phyloP scores from a whole-genome alignment of 2,113 vertebrate genomes.

The Malurus cyaneus region DNA sequence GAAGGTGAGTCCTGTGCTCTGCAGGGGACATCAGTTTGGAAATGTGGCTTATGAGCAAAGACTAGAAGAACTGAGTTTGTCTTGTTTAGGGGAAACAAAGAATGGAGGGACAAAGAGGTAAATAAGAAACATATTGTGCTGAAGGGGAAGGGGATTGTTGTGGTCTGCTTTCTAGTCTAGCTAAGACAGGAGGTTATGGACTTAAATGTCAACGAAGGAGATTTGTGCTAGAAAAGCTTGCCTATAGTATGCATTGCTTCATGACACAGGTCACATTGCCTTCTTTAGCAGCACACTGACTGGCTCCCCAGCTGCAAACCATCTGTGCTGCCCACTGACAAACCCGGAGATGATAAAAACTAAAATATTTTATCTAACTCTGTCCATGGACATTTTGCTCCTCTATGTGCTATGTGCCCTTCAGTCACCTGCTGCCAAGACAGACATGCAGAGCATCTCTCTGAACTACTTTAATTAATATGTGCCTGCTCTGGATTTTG shows the following conservation, averaged over 20 bases:
- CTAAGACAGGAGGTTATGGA: neutral
- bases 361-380: neutral
- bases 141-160: neutral
- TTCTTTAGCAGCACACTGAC: neutral
- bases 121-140: neutral
- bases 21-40: neutral
- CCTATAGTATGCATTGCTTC: neutral
- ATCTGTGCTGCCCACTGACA: constrained; percentile 9
- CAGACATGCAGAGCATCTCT: neutral
- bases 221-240: neutral
- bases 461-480: constrained; percentile 8
- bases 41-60: neutral
- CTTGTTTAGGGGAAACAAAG: neutral
- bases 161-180: neutral
- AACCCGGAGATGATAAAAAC: neutral
- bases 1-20: neutral
- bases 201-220: neutral
- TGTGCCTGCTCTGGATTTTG: constrained; percentile 26
- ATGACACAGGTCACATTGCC: neutral
- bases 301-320: constrained; percentile 17
- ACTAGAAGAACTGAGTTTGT: neutral
- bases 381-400: neutral
- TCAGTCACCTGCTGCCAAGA: neutral
- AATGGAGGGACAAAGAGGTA: neutral
- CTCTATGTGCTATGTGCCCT: accelerated